A percentile compares a stretch with the other conserved stretches of the same genome.
Conservation (phyloP, 2,797 vertebrate species). For the Tympanoctomys barrerae region DNA sequence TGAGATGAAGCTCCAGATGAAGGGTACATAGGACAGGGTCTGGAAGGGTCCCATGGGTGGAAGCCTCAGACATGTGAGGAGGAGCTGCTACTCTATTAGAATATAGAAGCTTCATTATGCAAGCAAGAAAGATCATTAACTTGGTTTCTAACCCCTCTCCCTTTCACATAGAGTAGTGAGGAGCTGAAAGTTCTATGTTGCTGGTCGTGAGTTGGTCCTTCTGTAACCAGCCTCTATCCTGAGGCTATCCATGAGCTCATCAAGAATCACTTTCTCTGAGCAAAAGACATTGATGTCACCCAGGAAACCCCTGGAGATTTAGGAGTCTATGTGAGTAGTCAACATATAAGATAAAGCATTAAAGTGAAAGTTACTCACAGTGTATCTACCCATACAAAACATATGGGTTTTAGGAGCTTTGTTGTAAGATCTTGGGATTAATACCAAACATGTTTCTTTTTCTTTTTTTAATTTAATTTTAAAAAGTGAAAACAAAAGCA, state of each 20-base stretch:
- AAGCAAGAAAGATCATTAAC: neutral
- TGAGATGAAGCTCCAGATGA: neutral
- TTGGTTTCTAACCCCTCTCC: neutral
- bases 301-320: neutral
- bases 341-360: neutral
- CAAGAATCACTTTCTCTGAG: neutral
- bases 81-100: too few species aligned
- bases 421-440: neutral
- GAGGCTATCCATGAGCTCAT: neutral
- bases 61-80: neutral
- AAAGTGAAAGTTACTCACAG: neutral
- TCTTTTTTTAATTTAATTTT: neutral
- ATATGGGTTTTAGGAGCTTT: neutral
- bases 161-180: neutral
- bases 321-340: neutral
- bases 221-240: neutral
- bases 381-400: neutral
- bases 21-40: neutral
- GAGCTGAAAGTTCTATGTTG: neutral
- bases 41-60: too few species aligned
- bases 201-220: neutral
- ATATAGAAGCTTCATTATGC: neutral
- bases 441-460: neutral
- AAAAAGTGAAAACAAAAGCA: too few species aligned
- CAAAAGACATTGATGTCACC: neutral